These are phyloP conservation scores for Rhombomys opimus DNA, from an alignment of 2,113 vertebrate genomes.

Conservation along the genomic window DNA sequence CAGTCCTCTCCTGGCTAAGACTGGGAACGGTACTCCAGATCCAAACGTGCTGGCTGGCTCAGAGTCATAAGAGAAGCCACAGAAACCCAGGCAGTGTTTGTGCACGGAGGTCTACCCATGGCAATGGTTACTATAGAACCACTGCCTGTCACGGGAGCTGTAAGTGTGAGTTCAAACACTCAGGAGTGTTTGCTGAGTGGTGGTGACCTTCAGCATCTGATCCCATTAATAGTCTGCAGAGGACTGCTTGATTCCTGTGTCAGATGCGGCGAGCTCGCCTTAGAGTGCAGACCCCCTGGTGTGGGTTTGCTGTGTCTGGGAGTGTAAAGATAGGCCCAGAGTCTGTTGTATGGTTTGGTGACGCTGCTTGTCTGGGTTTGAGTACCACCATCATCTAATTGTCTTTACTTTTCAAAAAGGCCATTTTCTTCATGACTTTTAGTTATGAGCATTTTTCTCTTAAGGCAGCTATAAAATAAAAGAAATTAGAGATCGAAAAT, in stretches of 20 bases:
- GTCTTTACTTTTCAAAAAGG: not conserved
- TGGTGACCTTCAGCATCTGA: slow-evolving; percentile 54
- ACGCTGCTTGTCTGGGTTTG: not conserved
- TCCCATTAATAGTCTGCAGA: not conserved
- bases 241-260: not conserved
- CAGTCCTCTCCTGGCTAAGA: not conserved
- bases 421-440: not conserved
- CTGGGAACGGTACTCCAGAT: not conserved
- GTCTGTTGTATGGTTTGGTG: no score
- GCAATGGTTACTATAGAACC: slow-evolving; percentile 59
- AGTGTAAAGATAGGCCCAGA: not conserved
- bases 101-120: slow-evolving; percentile 51
- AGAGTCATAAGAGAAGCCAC: not conserved
- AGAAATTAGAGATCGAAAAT: slow-evolving; percentile 50
- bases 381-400: not conserved
- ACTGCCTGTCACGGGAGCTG: not conserved
- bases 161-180: slow-evolving; percentile 13
- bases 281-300: not conserved
- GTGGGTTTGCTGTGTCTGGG: not conserved
- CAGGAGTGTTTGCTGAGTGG: slow-evolving; percentile 66
- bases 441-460: slow-evolving; percentile 3
- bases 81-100: slow-evolving; percentile 57
- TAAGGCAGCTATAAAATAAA: not conserved
- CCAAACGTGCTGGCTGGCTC: slow-evolving; percentile 14
- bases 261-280: not conserved